A percentile compares a stretch with the other conserved stretches of the same genome.
phyloP scores from a whole-genome alignment of 2,113 vertebrate genomes.

The Vulpes lagopus region DNA sequence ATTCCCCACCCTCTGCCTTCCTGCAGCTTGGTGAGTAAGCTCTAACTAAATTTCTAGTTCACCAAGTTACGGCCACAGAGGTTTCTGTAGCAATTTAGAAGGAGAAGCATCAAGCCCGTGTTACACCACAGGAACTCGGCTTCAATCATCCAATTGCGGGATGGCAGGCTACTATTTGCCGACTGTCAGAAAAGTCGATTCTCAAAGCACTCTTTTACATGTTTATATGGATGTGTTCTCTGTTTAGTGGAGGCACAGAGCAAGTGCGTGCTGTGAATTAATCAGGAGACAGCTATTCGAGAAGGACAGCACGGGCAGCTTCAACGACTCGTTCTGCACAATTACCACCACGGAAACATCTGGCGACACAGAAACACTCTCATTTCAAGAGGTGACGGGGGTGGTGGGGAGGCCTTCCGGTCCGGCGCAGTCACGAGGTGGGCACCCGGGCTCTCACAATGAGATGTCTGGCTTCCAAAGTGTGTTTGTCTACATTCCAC shows the following conservation, averaged over 20 bases:
- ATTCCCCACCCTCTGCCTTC: not conserved
- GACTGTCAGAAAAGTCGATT: conserved; percentile 62
- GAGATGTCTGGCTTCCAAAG: not conserved
- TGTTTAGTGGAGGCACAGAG: conserved; percentile 26
- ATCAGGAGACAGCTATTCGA: conserved; percentile 36
- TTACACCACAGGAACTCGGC: not conserved
- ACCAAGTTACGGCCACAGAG: not conserved
- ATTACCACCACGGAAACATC: conserved; percentile 42
- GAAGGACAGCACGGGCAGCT: conserved; percentile 46
- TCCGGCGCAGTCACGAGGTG: not conserved
- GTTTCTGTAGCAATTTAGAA: not conserved
- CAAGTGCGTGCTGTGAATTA: conserved; percentile 60
- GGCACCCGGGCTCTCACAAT: not conserved
- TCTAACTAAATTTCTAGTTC: not conserved
- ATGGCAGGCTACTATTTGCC: conserved; percentile 62
- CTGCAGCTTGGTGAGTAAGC: not conserved
- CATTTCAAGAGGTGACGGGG: not conserved
- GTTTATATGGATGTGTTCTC: conserved; percentile 54
- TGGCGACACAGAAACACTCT: not conserved
- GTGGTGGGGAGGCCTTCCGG: not conserved
- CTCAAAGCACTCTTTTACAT: conserved; percentile 53
- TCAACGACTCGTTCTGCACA: conserved; percentile 32
- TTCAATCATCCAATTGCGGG: conserved; percentile 36
- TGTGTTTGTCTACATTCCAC: rapidly evolving
- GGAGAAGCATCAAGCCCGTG: not conserved